Evolutionary conservation across 92 coral and sea anemone genomes (phyloP), one percentile per base, ranked within the genome.

Genomic region (Heliopora coerulea): DNA sequence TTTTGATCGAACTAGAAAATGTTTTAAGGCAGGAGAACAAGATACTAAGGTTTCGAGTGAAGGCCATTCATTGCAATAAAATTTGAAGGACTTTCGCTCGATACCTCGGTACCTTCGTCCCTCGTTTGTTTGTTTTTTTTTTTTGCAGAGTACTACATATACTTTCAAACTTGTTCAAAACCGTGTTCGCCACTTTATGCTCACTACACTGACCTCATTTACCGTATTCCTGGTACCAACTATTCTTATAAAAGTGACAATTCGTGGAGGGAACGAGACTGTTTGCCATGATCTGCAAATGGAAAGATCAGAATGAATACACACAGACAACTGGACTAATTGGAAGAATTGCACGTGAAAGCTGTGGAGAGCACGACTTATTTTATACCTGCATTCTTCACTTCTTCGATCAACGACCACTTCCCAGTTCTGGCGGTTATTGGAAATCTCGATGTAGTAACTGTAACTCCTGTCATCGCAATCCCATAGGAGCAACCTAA

Each of bases 401-500:
- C 88, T 85, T 17, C 93, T 84, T 68, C 83, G 91, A 68, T 92
- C 97, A 18, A 86, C 87, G 19, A 92, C 89, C 63, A 67, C 76
- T 11, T 78, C 80, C 97, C 97, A 92, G 17, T 78, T 83, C 58
- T 85, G 96, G 21, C 88, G 96, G 72, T 92, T 96, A 62, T 87
- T 90, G 19, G 97, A 92, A 44, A 90, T 91, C 73, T 92, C 97
- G 52, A 90, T 85, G 50, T 90, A 92, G 56, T 83, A 92, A 63
- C 96, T 88, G 82, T 92, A 92, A 33, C 85, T 70, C 12, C 97
- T 86, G 13, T 92, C 96, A 82, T 92, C 97, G 72, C 96, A 91
- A 56, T 92, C 97, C 97, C 97, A 92, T 46, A 92, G 83, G 24
- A 92, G 89, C n/a, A 92, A 79, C 68, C 97, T 92, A 56, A 21